These are phyloP conservation scores for Heliconius nattereri DNA, from an alignment of 1,140 invertebrate species.

Conservation along the genomic window DNA sequence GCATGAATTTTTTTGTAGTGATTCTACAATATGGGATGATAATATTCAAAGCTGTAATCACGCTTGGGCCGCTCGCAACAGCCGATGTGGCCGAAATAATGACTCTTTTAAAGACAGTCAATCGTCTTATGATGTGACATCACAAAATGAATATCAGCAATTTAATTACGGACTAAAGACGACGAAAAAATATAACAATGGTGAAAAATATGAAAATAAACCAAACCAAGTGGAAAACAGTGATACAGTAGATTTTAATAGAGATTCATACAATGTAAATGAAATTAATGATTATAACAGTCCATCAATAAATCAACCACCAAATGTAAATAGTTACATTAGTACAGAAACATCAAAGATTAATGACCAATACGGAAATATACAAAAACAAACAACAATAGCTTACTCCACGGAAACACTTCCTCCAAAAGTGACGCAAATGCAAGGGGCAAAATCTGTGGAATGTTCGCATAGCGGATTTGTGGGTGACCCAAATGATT, in stretches of 20 bases:
- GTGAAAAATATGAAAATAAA: neutral
- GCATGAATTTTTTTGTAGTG: conserved; percentile 86
- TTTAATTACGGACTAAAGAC: neutral
- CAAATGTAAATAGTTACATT: neutral
- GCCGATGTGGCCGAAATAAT: conserved; percentile 51
- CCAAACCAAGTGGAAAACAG: neutral
- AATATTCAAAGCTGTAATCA: conserved; percentile 85
- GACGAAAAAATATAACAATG: neutral
- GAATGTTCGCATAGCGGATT: conserved; percentile 81
- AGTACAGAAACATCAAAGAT: neutral
- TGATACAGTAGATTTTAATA: neutral
- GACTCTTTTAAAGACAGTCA: neutral
- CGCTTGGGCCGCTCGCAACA: conserved; percentile 81
- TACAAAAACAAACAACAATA: neutral
- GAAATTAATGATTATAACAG: neutral
- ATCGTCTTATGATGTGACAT: neutral
- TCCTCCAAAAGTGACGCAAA: neutral
- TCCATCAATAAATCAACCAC: neutral
- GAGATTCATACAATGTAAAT: neutral
- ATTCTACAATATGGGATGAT: conserved; percentile 88
- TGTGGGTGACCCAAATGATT: conserved; percentile 82
- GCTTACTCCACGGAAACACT: conserved; percentile 11
- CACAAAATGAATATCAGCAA: neutral
- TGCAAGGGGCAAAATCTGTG: conserved; percentile 10
- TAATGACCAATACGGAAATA: conserved; percentile 4